Evolutionary conservation across 2,113 vertebrate species (phyloP).

Genomic region (Parus major): DNA sequence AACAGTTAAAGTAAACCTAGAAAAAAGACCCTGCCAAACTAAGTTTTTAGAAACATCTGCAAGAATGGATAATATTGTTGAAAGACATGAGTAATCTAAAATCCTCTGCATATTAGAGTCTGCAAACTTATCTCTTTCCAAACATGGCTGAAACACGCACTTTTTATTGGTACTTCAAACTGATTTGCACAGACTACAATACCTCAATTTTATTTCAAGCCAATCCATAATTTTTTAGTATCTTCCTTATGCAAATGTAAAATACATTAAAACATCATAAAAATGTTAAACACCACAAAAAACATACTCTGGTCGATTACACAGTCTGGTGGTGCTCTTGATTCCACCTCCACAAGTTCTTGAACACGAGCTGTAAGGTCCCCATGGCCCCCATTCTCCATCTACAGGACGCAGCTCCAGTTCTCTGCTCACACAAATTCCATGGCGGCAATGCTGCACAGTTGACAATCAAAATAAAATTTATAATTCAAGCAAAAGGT

Average conservation of each 20-base stretch:
- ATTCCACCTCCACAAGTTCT: slow-evolving; percentile 95
- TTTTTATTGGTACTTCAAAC: not conserved
- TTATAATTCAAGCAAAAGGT: not conserved
- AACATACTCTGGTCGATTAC: slow-evolving; percentile 92
- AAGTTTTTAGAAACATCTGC: not conserved
- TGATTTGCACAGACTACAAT: not conserved
- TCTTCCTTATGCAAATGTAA: not conserved
- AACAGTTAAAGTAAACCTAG: not conserved
- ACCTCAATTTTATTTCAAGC: not conserved
- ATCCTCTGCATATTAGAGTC: not conserved
- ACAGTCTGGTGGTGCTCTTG: slow-evolving; percentile 86
- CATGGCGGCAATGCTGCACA: slow-evolving; percentile 88
- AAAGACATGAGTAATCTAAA: not conserved
- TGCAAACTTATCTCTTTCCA: not conserved
- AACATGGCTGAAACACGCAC: not conserved
- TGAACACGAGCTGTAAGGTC: slow-evolving; percentile 89
- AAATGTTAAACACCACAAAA: not conserved
- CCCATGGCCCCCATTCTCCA: slow-evolving; percentile 95
- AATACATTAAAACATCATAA: not conserved
- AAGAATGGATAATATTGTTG: not conserved
- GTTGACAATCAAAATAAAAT: slow-evolving; percentile 10
- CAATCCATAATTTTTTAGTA: not conserved
- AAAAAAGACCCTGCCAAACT: not conserved
- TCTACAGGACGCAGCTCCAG: slow-evolving; percentile 86
- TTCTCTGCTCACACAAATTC: slow-evolving; percentile 91